These are phyloP conservation scores for Ormyrus rosae DNA, from an alignment of 2,888 invertebrate genomes.

Conservation along the genomic window DNA sequence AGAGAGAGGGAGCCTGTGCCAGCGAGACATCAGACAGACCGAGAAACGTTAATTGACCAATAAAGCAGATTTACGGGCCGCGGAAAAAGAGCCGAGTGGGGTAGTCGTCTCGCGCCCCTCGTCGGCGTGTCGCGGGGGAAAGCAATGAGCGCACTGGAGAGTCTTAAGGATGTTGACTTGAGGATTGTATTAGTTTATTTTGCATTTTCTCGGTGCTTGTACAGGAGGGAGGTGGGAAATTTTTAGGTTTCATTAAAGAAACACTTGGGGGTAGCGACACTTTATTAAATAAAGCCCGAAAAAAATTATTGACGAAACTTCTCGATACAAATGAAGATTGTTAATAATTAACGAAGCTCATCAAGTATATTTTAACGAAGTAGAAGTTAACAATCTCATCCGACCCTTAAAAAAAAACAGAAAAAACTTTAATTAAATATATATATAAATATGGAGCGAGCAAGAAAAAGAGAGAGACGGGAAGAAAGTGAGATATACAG, in stretches of 20 bases:
- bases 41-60: constrained; percentile 74
- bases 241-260: too few relatives aligned
- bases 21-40: constrained; percentile 53
- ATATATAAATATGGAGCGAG: too few relatives aligned
- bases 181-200: too few relatives aligned
- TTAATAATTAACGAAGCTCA: too few relatives aligned
- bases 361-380: background rate
- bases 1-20: constrained; percentile 34
- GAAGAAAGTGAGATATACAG: background rate
- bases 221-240: too few relatives aligned
- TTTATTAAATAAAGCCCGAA: too few relatives aligned
- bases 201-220: too few relatives aligned
- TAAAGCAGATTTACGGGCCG: constrained; percentile 72
- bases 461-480: constrained; percentile 33
- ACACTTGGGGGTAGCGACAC: too few relatives aligned
- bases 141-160: too few relatives aligned
- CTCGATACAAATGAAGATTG: too few relatives aligned
- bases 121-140: constrained; percentile 63
- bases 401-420: background rate
- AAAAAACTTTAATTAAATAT: constrained; percentile 1
- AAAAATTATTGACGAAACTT: too few relatives aligned
- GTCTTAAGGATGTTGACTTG: too few relatives aligned
- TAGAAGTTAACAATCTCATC: background rate
- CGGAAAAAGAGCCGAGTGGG: constrained; percentile 60
- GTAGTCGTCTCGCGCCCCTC: constrained; percentile 52